Evolutionary conservation across 2,797 vertebrate species (phyloP).

Genomic region (Malacoctenus gilli): DNA sequence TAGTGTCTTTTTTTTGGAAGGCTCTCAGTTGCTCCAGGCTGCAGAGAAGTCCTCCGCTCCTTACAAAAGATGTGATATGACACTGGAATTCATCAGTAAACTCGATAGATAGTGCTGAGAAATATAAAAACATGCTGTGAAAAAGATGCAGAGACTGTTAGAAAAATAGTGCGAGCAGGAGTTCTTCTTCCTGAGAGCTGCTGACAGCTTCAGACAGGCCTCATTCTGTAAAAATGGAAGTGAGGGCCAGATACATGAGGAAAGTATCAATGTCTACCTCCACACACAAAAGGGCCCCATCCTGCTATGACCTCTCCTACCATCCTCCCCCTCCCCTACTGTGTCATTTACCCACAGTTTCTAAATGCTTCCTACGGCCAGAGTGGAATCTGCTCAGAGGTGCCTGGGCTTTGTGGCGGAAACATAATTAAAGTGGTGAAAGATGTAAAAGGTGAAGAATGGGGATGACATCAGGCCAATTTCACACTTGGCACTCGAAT

Average conservation of each 20-base stretch:
- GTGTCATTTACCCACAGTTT: conserved; percentile 88
- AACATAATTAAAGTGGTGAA: conserved; percentile 99
- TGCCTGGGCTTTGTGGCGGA: conserved; percentile 95
- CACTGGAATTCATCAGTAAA: neutral
- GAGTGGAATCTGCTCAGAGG: conserved; percentile 96
- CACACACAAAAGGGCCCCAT: conserved; percentile 78
- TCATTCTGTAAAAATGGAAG: conserved; percentile 82
- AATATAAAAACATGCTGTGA: conserved; percentile 10
- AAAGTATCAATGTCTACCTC: conserved; percentile 75
- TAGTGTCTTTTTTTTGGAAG: neutral
- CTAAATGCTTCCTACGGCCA: conserved; percentile 94
- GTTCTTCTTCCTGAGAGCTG: conserved; percentile 15
- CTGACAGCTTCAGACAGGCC: conserved; percentile 33
- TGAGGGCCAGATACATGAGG: conserved; percentile 78
- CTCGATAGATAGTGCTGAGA: neutral
- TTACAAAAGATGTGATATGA: neutral
- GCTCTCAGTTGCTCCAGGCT: neutral
- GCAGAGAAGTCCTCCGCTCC: conserved; percentile 3
- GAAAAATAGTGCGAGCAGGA: conserved; percentile 11
- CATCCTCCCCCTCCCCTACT: conserved; percentile 86
- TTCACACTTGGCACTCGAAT: conserved; percentile 99
- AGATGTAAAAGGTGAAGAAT: conserved; percentile 97
- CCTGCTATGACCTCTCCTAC: conserved; percentile 80
- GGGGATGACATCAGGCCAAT: conserved; percentile 99
- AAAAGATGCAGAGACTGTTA: conserved; percentile 2